Percentiles rank a stretch among this genome's conserved stretches.
These are phyloP conservation scores for Drosophila nr. perissopoda DNA, from an alignment of 2,888 invertebrate species.

Conservation along the genomic window DNA sequence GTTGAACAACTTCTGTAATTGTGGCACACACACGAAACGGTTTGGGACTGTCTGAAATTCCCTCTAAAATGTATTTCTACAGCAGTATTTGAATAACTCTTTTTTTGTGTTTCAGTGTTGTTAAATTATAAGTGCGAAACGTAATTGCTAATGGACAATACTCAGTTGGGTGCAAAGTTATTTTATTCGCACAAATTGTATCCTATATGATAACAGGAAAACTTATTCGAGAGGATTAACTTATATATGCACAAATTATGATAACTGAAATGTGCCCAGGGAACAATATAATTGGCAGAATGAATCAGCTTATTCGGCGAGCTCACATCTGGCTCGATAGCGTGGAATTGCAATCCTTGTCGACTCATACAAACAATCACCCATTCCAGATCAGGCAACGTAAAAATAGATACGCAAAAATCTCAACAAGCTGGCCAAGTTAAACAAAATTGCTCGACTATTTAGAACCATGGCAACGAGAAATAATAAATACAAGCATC, in stretches of 20 bases:
- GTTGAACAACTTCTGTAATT: background rate
- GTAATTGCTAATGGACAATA: background rate
- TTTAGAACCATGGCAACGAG: background rate
- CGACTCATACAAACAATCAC: background rate
- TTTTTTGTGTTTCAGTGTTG: background rate
- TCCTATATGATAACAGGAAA: background rate
- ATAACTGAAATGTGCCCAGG: background rate
- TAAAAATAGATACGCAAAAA: background rate
- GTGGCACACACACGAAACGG: background rate
- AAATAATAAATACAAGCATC: slow-evolving; percentile 1
- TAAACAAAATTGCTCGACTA: background rate
- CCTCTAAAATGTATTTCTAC: background rate
- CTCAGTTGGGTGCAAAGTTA: background rate
- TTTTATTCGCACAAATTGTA: background rate
- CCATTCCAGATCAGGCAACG: background rate
- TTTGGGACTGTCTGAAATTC: background rate
- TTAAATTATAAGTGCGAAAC: background rate
- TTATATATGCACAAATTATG: background rate
- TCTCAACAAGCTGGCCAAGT: background rate
- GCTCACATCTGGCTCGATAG: background rate
- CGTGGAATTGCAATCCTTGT: background rate
- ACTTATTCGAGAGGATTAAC: background rate
- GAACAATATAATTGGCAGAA: background rate
- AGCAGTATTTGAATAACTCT: background rate
- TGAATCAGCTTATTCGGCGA: background rate